Conservation (phyloP, 2,113 vertebrate species). For the Ciconia boyciana region DNA sequence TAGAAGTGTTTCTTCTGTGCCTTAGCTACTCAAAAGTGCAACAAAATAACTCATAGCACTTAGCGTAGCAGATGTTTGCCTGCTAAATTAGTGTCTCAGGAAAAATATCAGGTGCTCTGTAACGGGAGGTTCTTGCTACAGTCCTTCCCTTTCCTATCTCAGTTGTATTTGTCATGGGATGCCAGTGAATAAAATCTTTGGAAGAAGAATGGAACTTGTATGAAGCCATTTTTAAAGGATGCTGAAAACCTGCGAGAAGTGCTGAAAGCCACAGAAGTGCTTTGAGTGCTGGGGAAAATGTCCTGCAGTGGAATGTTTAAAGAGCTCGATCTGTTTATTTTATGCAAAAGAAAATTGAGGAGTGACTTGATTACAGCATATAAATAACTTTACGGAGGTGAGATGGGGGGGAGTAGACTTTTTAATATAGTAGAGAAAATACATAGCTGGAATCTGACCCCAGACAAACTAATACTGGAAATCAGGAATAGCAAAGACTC, state of each 20-base stretch:
- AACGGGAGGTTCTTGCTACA: neutral
- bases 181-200: neutral
- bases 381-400: neutral
- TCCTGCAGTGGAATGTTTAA: neutral
- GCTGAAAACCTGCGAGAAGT: neutral
- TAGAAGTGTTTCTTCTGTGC: neutral
- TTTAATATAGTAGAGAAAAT: neutral
- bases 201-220: neutral
- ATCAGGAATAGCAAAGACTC: neutral
- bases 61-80: neutral
- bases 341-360: neutral
- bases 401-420: neutral
- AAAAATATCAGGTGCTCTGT: neutral
- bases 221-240: neutral
- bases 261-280: neutral
- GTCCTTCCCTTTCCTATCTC: neutral
- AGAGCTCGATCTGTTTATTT: neutral
- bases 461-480: neutral
- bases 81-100: neutral
- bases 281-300: neutral
- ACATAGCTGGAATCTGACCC: neutral
- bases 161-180: neutral
- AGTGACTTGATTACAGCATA: neutral
- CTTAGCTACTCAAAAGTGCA: neutral
- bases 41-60: neutral